Percentiles rank a stretch among this genome's conserved stretches.
Conservation (phyloP, 2,113 vertebrate species). For the Aramus guarauna region DNA sequence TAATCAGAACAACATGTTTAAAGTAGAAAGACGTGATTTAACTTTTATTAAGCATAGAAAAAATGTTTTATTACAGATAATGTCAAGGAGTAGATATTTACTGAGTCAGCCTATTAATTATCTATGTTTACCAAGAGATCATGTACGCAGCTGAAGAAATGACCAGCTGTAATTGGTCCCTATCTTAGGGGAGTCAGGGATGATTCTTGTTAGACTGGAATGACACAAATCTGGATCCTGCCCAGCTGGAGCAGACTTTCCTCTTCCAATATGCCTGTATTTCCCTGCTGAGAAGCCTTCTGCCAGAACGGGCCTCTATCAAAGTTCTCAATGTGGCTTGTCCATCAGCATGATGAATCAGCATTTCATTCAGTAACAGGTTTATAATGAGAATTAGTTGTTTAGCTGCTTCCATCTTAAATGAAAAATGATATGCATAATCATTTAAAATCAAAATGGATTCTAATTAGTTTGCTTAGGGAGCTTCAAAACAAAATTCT, state of each 20-base stretch:
- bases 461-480: neutral
- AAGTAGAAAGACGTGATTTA: neutral
- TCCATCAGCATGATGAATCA: neutral
- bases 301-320: neutral
- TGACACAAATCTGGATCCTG: neutral
- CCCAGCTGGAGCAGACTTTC: neutral
- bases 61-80: neutral
- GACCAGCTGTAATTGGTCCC: neutral
- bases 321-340: neutral
- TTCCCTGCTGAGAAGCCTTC: constrained; percentile 30
- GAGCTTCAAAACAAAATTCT: neutral
- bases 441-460: neutral
- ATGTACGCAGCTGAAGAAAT: neutral
- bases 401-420: neutral
- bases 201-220: neutral
- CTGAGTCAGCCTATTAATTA: neutral
- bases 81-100: neutral
- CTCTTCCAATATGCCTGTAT: neutral
- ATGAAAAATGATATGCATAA: neutral
- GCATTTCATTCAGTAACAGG: neutral
- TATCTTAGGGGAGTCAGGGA: neutral
- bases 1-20: neutral
- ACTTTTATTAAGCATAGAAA: neutral
- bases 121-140: neutral
- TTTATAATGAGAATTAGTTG: neutral